Conservation (phyloP, 1,140 invertebrate genomes). For the Stenopsyche tienmushanensis region DNA sequence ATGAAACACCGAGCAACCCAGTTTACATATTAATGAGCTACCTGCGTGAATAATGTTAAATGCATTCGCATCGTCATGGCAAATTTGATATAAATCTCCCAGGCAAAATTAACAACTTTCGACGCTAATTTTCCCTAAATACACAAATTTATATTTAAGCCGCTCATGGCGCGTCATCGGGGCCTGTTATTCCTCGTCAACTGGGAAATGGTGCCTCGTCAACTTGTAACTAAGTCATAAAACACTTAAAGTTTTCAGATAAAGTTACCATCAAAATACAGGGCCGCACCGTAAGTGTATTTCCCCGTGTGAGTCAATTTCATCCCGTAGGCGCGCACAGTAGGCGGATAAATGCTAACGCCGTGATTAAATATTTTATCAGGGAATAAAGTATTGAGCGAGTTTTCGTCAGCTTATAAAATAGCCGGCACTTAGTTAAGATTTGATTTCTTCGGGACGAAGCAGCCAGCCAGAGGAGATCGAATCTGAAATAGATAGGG, state of each 20-base stretch:
- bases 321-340: neutral
- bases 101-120: conserved; percentile 1
- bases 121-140: conserved; percentile 2
- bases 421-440: neutral
- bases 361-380: conserved; percentile 36
- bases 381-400: conserved; percentile 20
- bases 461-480: neutral
- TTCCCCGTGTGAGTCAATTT: neutral
- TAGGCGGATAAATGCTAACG: conserved; percentile 12
- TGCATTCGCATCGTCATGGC: neutral
- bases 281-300: conserved; percentile 3
- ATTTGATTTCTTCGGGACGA: conserved; percentile 14
- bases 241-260: conserved; percentile 42
- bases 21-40: no score
- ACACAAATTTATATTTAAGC: conserved; percentile 5
- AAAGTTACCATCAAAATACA: conserved; percentile 39
- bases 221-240: conserved; percentile 42
- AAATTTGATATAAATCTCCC: neutral
- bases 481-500: neutral
- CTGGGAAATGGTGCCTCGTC: conserved; percentile 10
- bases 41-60: neutral
- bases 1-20: no score
- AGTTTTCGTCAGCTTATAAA: conserved; percentile 20
- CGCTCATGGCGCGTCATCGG: neutral
- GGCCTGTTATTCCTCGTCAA: neutral